Conservation (phyloP, 2,888 invertebrate species). For the Plagodis pulveraria region DNA sequence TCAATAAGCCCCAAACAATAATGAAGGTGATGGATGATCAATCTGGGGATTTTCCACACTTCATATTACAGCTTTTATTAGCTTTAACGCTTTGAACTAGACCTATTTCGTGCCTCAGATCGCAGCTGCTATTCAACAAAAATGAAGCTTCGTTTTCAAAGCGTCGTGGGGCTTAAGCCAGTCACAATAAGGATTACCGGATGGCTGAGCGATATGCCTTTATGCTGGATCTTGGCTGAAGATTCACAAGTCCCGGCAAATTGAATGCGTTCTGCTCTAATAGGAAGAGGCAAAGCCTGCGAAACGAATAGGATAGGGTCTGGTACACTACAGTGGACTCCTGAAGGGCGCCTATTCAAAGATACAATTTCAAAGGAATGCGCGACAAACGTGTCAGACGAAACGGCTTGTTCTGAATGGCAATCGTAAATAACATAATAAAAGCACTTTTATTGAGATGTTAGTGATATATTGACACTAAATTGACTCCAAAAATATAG, state of each 20-base stretch:
- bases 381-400: slow-evolving; percentile 22
- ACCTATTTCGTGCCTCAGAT: slow-evolving; percentile 17
- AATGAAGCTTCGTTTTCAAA: slow-evolving; percentile 16
- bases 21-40: slow-evolving; percentile 17
- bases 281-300: slow-evolving; percentile 53
- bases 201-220: slow-evolving; percentile 60
- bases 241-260: slow-evolving; percentile 63
- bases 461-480: slow-evolving; percentile 18
- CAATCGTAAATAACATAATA: slow-evolving; percentile 20
- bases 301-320: slow-evolving; percentile 38
- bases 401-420: slow-evolving; percentile 20
- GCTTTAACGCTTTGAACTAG: slow-evolving; percentile 20
- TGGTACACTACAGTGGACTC: slow-evolving; percentile 19
- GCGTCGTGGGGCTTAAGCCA: slow-evolving; percentile 21
- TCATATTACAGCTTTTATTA: slow-evolving; percentile 9
- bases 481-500: not conserved
- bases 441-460: slow-evolving; percentile 17
- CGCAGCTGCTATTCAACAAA: slow-evolving; percentile 23
- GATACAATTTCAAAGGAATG: slow-evolving; percentile 25
- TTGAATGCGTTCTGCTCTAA: slow-evolving; percentile 61
- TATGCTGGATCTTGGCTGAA: slow-evolving; percentile 61
- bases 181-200: slow-evolving; percentile 36
- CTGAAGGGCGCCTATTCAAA: slow-evolving; percentile 18
- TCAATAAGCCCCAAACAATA: not conserved
- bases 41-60: slow-evolving; percentile 6